phyloP scores from a whole-genome alignment of 2,888 invertebrate species.

The Megaustenia siamemsis region DNA sequence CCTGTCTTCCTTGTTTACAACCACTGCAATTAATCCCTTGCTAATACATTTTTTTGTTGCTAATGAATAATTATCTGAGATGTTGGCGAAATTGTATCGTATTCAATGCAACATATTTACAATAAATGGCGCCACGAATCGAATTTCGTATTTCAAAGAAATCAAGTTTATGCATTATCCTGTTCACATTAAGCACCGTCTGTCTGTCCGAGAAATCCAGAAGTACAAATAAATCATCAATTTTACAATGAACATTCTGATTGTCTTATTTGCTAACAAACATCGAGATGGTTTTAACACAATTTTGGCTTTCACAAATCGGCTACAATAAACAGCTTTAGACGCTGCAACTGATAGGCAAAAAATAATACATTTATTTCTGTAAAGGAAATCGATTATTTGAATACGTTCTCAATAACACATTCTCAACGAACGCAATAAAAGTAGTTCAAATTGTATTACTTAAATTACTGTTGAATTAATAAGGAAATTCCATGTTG shows the following conservation, averaged over 20 bases:
- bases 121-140: constrained; percentile 11
- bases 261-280: background rate
- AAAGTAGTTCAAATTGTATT: too few species aligned
- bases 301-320: too few species aligned
- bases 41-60: too few species aligned
- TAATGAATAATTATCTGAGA: background rate
- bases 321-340: too few species aligned
- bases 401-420: too few species aligned
- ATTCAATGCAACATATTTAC: background rate
- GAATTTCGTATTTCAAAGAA: background rate
- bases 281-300: too few species aligned
- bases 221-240: background rate
- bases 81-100: background rate
- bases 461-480: too few species aligned
- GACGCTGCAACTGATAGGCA: too few species aligned
- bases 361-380: too few species aligned
- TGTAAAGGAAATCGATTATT: too few species aligned
- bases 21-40: background rate
- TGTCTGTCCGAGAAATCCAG: background rate
- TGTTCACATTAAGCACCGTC: background rate
- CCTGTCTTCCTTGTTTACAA: background rate
- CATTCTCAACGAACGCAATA: too few species aligned
- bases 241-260: background rate
- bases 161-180: background rate
- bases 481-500: too few species aligned